These are phyloP conservation scores for Lithophane ornitopus DNA, from an alignment of 2,888 invertebrate species.

Conservation along the genomic window DNA sequence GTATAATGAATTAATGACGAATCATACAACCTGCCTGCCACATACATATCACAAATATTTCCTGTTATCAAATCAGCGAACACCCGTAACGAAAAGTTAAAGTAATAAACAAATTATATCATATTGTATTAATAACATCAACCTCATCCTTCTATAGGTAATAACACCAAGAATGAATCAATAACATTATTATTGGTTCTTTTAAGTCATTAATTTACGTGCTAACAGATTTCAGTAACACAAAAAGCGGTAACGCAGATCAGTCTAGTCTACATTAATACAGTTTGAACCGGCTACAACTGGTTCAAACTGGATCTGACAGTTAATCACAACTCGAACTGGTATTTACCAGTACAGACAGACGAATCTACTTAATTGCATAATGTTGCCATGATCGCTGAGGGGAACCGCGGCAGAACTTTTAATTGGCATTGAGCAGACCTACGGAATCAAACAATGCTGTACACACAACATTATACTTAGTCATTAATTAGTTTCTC, in stretches of 20 bases:
- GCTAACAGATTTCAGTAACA: constrained; percentile 4
- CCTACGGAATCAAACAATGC: constrained; percentile 21
- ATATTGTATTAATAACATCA: not conserved
- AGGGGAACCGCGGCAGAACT: constrained; percentile 51
- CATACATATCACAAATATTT: not conserved
- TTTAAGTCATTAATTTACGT: not conserved
- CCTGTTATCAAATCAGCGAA: not conserved
- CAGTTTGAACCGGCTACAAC: constrained; percentile 22
- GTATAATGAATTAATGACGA: no score
- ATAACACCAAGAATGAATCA: not conserved
- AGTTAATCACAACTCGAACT: constrained; percentile 53
- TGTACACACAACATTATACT: constrained; percentile 11
- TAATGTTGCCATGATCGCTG: constrained; percentile 50
- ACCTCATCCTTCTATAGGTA: not conserved
- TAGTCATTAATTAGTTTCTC: not conserved
- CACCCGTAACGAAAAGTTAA: not conserved
- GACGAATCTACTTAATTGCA: constrained; percentile 44
- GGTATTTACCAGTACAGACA: constrained; percentile 41
- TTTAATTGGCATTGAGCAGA: constrained; percentile 64
- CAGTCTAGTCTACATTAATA: constrained; percentile 40
- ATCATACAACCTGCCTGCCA: no score
- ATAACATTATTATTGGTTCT: not conserved
- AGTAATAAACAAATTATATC: not conserved
- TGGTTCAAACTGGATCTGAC: constrained; percentile 48
- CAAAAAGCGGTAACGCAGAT: constrained; percentile 1